Conservation (phyloP, 2,797 vertebrate species). For the Pantherophis alleghaniensis region DNA sequence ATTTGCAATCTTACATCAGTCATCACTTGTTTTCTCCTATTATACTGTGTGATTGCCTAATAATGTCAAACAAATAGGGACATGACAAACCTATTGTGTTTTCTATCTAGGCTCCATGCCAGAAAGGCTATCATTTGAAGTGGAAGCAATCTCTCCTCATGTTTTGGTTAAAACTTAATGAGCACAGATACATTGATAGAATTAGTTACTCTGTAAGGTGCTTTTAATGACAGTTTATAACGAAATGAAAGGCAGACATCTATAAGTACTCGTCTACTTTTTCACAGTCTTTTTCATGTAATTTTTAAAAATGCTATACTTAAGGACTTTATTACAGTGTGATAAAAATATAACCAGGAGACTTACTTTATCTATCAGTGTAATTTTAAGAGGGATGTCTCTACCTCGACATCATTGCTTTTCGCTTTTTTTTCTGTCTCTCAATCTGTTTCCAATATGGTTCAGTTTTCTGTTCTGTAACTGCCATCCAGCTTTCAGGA, state of each 20-base stretch:
- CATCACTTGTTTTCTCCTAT: neutral
- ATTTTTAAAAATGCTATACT: neutral
- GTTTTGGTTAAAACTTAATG: neutral
- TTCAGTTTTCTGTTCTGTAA: neutral
- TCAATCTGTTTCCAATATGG: neutral
- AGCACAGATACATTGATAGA: neutral
- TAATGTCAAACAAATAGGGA: conserved; percentile 14
- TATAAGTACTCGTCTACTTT: neutral
- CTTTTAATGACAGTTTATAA: neutral
- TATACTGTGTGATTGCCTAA: neutral
- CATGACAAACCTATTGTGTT: neutral
- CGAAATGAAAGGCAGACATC: neutral
- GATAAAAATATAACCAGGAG: neutral
- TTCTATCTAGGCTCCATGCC: neutral
- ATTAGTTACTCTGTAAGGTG: neutral
- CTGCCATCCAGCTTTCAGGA: neutral
- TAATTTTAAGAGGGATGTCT: neutral
- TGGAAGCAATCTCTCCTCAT: conserved; percentile 1
- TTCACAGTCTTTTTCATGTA: neutral
- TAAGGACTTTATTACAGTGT: neutral
- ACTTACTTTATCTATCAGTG: neutral
- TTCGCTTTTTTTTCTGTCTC: neutral
- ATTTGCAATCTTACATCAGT: neutral
- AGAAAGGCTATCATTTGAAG: conserved; percentile 14
- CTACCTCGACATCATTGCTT: neutral